A percentile compares a stretch with the other conserved stretches of the same genome.
Evolutionary conservation across 2,888 invertebrate species (phyloP).

Genomic region (Trissolcus japonicus): DNA sequence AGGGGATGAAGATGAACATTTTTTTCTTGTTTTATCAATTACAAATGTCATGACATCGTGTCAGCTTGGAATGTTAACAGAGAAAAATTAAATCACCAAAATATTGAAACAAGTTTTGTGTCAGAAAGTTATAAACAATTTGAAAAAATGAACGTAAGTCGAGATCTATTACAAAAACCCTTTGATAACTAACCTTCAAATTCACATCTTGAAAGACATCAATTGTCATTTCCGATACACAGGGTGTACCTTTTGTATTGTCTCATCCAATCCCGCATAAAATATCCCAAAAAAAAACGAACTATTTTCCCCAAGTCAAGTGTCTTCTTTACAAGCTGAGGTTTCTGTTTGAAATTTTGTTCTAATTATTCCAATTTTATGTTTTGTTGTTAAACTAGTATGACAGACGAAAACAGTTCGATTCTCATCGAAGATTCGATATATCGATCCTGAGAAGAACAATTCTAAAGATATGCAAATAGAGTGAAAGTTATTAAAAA

Average conservation of each 20-base stretch:
- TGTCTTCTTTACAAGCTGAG: neutral
- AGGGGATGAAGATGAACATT: too few species aligned
- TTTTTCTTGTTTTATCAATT: neutral
- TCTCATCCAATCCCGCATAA: neutral
- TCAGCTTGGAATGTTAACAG: too few species aligned
- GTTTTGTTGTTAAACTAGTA: constrained; percentile 28
- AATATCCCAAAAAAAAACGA: neutral
- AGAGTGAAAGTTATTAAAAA: too few species aligned
- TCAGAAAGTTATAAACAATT: neutral
- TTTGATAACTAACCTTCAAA: constrained; percentile 18
- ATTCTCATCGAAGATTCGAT: constrained; percentile 15
- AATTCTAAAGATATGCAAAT: too few species aligned
- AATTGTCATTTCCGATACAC: constrained; percentile 6
- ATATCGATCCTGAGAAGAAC: constrained; percentile 2
- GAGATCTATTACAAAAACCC: neutral
- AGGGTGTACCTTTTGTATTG: neutral
- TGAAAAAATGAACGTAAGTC: neutral
- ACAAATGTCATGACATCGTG: neutral
- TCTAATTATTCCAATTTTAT: constrained; percentile 19
- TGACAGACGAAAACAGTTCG: constrained; percentile 23
- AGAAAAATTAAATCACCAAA: too few species aligned
- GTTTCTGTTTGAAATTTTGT: neutral
- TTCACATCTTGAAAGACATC: constrained; percentile 13
- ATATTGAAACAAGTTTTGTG: too few species aligned
- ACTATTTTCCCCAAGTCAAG: neutral